Conservation (phyloP, 1,140 invertebrate genomes). For the Xylocopa sonorina region DNA sequence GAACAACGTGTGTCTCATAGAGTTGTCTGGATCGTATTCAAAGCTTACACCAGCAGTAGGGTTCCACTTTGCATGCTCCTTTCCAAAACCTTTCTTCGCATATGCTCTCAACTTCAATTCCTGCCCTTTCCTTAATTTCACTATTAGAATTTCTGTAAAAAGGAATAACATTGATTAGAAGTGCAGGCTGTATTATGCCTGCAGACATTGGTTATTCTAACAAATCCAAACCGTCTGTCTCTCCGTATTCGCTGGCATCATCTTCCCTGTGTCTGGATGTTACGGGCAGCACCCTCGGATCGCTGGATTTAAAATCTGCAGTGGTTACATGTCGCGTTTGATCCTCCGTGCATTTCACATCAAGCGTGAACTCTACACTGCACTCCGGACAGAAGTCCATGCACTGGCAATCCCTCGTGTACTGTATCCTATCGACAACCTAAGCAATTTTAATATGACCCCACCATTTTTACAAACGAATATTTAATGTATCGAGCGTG, state of each 20-base stretch:
- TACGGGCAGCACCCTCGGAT: constrained; percentile 95
- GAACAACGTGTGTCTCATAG: constrained; percentile 96
- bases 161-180: constrained; percentile 23
- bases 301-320: constrained; percentile 95
- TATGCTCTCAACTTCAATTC: constrained; percentile 97
- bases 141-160: constrained; percentile 94
- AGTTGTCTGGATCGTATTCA: constrained; percentile 99
- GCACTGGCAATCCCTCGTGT: constrained; percentile 96
- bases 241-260: constrained; percentile 95
- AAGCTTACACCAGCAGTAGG: constrained; percentile 98
- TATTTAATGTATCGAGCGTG: neutral
- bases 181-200: neutral
- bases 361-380: constrained; percentile 98
- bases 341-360: constrained; percentile 97
- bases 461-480: neutral
- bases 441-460: constrained; percentile 62
- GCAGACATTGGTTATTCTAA: neutral
- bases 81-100: constrained; percentile 98
- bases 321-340: constrained; percentile 98
- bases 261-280: constrained; percentile 95
- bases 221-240: constrained; percentile 88
- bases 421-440: constrained; percentile 89
- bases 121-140: constrained; percentile 98
- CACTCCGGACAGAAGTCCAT: constrained; percentile 98
- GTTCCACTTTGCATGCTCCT: constrained; percentile 99